These are phyloP conservation scores for Papilio demoleus DNA, from an alignment of 2,888 invertebrate genomes.

Conservation along the genomic window DNA sequence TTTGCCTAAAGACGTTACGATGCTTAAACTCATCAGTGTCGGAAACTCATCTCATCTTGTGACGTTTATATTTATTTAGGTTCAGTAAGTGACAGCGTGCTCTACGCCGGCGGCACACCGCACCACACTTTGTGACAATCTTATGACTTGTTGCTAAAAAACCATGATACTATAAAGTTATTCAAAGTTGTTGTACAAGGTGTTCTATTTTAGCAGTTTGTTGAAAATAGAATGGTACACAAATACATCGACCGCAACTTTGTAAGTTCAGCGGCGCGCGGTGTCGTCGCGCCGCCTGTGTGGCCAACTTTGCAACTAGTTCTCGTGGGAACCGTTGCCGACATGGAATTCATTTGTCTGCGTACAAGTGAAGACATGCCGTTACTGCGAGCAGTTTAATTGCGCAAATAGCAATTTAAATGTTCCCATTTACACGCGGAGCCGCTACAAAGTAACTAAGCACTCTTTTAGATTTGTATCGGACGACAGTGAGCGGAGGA, in stretches of 20 bases:
- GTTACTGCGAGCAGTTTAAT: neutral
- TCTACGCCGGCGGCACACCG: neutral
- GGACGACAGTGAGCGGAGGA: neutral
- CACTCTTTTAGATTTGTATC: neutral
- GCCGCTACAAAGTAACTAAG: too few relatives aligned
- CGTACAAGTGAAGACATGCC: conserved; percentile 11
- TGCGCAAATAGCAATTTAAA: neutral
- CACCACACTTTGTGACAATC: neutral
- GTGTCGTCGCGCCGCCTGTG: neutral
- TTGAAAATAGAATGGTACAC: too few relatives aligned
- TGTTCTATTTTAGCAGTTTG: too few relatives aligned
- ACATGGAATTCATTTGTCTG: conserved; percentile 10
- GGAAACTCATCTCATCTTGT: conserved; percentile 18
- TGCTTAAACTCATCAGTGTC: conserved; percentile 20
- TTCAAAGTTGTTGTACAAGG: too few relatives aligned
- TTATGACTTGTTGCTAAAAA: too few relatives aligned
- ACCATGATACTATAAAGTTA: too few relatives aligned
- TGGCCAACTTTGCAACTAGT: conserved; percentile 21
- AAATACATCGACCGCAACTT: neutral
- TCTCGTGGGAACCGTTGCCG: neutral
- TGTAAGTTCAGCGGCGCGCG: neutral
- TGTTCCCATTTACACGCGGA: neutral
- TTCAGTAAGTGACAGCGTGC: neutral
- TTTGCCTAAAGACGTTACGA: conserved; percentile 2
- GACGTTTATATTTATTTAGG: conserved; percentile 7